A percentile compares a stretch with the other conserved stretches of the same genome.
These are phyloP conservation scores for Mixornis gularis DNA, from an alignment of 2,113 vertebrate species.

Conservation along the genomic window DNA sequence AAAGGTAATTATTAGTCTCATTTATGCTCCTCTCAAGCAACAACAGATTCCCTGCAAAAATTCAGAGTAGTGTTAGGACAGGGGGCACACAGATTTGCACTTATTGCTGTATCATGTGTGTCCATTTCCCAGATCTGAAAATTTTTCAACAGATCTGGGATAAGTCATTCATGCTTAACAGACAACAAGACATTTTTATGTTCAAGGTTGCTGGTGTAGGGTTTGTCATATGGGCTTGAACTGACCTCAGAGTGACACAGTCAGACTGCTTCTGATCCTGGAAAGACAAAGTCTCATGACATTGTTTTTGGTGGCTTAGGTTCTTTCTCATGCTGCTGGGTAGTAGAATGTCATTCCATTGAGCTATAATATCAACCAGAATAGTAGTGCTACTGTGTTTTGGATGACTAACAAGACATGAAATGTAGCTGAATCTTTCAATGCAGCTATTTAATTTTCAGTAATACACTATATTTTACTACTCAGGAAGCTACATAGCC, in stretches of 20 bases:
- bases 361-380: background rate
- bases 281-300: background rate
- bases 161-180: background rate
- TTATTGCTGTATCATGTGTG: background rate
- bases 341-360: background rate
- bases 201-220: background rate
- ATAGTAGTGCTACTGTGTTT: background rate
- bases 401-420: background rate
- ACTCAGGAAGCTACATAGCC: background rate
- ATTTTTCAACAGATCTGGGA: background rate
- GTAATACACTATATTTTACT: background rate
- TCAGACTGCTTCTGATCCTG: background rate
- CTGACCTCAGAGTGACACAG: fast-evolving
- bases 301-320: background rate
- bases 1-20: background rate
- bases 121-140: background rate
- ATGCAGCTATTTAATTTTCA: background rate
- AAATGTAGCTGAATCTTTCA: background rate
- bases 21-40: background rate
- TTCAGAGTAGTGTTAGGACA: background rate
- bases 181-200: background rate
- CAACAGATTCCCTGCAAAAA: background rate
- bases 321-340: background rate
- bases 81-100: background rate
- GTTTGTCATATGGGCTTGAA: background rate